These are phyloP conservation scores for Grapholita molesta DNA, from an alignment of 1,140 invertebrate genomes.

Conservation along the genomic window DNA sequence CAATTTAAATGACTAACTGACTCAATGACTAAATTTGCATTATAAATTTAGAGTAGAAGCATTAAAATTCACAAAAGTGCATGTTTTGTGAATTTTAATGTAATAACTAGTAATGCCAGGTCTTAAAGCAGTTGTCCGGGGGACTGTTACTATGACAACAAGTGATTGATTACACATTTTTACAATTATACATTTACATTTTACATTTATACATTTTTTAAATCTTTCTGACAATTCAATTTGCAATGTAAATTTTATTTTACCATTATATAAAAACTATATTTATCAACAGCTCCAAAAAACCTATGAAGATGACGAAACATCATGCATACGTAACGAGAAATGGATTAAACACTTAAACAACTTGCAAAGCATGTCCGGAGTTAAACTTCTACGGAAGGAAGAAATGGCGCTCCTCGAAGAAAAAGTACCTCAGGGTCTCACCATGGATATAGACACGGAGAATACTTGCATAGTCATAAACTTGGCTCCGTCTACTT, in stretches of 20 bases:
- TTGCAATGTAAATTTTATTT: background rate
- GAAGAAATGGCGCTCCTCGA: conserved; percentile 20
- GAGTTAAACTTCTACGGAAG: conserved; percentile 32
- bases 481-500: background rate
- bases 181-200: too few species aligned
- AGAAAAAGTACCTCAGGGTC: background rate
- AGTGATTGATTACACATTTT: too few species aligned
- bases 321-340: conserved; percentile 36
- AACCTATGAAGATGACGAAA: conserved; percentile 4
- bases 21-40: too few species aligned
- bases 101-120: too few species aligned
- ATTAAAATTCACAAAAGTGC: too few species aligned
- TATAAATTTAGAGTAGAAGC: too few species aligned
- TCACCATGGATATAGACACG: background rate
- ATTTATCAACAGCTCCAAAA: conserved; percentile 25
- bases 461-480: background rate
- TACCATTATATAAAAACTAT: background rate
- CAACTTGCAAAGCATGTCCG: conserved; percentile 36
- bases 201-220: too few species aligned
- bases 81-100: too few species aligned
- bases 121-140: too few species aligned
- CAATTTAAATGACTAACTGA: too few species aligned
- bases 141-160: too few species aligned
- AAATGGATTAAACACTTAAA: conserved; percentile 53
- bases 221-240: too few species aligned